Conservation (phyloP, 2,113 vertebrate species). For the Tichodroma muraria region DNA sequence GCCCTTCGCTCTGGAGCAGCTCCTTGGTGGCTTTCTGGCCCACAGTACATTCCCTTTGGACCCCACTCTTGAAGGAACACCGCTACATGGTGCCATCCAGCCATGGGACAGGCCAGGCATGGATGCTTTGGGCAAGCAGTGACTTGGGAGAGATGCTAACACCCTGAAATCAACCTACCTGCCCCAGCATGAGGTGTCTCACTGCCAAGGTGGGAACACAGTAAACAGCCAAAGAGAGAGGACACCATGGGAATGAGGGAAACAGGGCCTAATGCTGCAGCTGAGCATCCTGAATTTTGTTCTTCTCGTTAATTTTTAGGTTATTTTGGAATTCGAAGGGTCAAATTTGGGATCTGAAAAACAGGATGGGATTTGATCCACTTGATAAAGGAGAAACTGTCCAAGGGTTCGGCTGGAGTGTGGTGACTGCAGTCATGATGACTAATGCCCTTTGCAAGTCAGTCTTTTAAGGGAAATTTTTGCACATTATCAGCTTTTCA, state of each 20-base stretch:
- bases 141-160: background rate
- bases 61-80: background rate
- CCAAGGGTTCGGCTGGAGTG: background rate
- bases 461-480: background rate
- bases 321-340: background rate
- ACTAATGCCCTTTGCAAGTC: background rate
- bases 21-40: background rate
- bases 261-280: rapidly evolving
- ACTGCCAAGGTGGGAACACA: background rate
- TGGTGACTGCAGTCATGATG: background rate
- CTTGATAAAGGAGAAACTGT: background rate
- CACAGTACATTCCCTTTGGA: background rate
- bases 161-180: background rate
- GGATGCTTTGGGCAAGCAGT: background rate
- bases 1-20: background rate
- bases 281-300: background rate
- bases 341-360: background rate
- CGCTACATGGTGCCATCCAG: background rate
- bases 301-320: background rate
- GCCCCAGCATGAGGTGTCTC: background rate
- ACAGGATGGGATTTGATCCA: background rate
- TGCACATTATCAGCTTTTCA: background rate
- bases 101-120: background rate
- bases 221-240: background rate
- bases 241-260: background rate